Evolutionary conservation across 2,797 vertebrate genomes (phyloP).

Genomic region (Capromys pilorides): DNA sequence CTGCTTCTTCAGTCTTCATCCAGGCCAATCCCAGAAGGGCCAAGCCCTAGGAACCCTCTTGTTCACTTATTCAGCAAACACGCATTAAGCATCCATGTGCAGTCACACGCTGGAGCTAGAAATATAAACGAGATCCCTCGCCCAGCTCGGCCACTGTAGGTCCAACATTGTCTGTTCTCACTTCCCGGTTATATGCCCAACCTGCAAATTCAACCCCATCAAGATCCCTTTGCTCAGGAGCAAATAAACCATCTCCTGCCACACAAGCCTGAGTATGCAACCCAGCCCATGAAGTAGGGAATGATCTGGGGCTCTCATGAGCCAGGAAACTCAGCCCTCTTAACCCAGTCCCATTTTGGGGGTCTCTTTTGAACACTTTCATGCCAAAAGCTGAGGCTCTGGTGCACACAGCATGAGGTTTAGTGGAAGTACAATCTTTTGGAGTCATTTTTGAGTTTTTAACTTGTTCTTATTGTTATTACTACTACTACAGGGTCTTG

Average conservation of each 20-base stretch:
- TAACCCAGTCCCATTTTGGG: neutral
- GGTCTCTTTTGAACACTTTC: neutral
- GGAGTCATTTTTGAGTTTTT: neutral
- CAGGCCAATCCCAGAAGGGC: neutral
- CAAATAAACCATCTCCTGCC: neutral
- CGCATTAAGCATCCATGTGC: neutral
- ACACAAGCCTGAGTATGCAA: neutral
- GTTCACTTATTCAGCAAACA: neutral
- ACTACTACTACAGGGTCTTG: too few species aligned
- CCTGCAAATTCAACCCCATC: neutral
- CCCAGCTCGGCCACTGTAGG: neutral
- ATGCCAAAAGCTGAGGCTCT: neutral
- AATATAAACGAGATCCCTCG: neutral
- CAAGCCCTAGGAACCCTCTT: fast-evolving
- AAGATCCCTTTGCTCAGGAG: neutral
- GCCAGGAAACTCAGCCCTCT: neutral
- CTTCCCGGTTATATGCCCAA: neutral
- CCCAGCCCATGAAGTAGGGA: neutral
- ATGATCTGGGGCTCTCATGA: neutral
- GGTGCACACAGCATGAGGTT: neutral
- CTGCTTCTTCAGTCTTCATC: neutral
- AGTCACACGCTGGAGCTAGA: neutral
- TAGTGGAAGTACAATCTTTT: neutral
- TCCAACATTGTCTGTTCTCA: neutral
- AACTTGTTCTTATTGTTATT: too few species aligned